Conservation (phyloP, 2,888 invertebrate species). For the Tanypteryx hageni region DNA sequence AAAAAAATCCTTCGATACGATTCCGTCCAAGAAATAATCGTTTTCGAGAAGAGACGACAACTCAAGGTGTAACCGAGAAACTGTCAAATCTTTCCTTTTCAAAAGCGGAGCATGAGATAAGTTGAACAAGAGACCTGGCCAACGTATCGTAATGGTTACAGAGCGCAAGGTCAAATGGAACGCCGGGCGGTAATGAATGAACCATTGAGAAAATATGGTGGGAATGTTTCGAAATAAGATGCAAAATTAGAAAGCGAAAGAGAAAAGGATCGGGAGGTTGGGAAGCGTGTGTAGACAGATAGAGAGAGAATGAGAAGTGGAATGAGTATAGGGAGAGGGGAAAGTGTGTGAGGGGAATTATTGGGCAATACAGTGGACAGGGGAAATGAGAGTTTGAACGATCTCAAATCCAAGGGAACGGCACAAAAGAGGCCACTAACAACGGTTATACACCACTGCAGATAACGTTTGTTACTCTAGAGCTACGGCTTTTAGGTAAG, state of each 20-base stretch:
- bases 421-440: neutral
- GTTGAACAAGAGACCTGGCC: slow-evolving; percentile 45
- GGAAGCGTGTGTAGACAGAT: neutral
- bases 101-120: slow-evolving; percentile 21
- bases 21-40: too few relatives aligned
- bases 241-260: slow-evolving; percentile 62
- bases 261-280: neutral
- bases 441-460: too few relatives aligned
- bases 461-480: too few relatives aligned
- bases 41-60: too few relatives aligned
- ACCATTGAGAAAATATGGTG: slow-evolving; percentile 54
- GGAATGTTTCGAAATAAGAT: slow-evolving; percentile 57
- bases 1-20: too few relatives aligned
- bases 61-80: too few relatives aligned
- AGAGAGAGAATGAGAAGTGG: neutral
- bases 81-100: too few relatives aligned
- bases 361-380: neutral
- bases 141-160: slow-evolving; percentile 57
- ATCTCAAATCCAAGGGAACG: neutral
- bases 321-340: neutral
- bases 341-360: neutral
- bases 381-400: neutral
- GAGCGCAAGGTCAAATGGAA: slow-evolving; percentile 58
- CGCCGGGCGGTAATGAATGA: slow-evolving; percentile 54
- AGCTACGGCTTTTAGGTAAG: too few relatives aligned